These are phyloP conservation scores for Rhaphigaster nebulosa DNA, from an alignment of 2,888 invertebrate species.

Conservation along the genomic window DNA sequence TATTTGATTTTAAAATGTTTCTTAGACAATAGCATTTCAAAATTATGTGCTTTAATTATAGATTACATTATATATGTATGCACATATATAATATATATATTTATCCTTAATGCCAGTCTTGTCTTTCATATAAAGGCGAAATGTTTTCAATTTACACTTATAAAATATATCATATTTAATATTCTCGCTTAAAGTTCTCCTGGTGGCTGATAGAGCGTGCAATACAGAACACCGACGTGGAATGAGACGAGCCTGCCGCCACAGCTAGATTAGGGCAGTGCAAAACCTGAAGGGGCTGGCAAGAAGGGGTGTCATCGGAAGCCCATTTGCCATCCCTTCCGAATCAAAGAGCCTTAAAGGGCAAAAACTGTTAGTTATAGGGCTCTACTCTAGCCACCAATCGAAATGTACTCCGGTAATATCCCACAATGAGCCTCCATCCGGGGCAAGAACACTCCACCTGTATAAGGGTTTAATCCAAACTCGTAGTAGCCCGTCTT, in stretches of 20 bases:
- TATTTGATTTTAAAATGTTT: too few species aligned
- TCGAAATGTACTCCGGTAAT: constrained; percentile 31
- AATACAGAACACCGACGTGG: neutral
- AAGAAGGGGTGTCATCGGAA: constrained; percentile 42
- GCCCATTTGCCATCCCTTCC: constrained; percentile 40
- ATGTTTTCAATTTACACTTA: neutral
- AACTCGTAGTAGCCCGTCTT: neutral
- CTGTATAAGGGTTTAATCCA: constrained; percentile 25
- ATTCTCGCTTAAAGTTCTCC: neutral
- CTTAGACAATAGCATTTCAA: too few species aligned
- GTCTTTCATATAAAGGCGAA: neutral
- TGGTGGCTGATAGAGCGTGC: neutral
- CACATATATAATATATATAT: too few species aligned
- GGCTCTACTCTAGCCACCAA: constrained; percentile 33
- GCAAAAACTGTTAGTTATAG: constrained; percentile 48
- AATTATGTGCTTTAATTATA: too few species aligned
- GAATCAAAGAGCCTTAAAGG: constrained; percentile 34
- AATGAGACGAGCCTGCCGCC: constrained; percentile 4
- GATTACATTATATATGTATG: too few species aligned
- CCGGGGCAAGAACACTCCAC: neutral
- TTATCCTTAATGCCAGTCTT: too few species aligned
- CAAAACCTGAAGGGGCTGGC: constrained; percentile 10
- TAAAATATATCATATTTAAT: neutral
- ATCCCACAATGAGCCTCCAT: neutral
- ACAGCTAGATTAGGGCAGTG: constrained; percentile 26